Evolutionary conservation across 2,888 invertebrate genomes (phyloP), one percentile per base, ranked within the genome.

Genomic region (Apeira syringaria): DNA sequence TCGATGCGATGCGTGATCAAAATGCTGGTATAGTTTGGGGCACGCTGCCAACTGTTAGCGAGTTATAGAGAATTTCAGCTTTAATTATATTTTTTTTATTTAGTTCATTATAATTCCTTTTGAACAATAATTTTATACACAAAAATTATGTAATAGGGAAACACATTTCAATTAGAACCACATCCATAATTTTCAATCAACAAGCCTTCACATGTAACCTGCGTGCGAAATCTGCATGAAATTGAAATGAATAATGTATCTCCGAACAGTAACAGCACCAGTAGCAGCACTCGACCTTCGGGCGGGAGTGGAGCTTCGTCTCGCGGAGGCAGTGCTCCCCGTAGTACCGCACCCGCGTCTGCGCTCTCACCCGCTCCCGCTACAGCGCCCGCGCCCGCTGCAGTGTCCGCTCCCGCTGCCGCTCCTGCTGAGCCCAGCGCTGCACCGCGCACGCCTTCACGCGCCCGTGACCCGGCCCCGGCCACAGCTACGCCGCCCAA

Each of bases 301-400:
- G 75, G 69, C 0, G 77, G 80, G 38, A 80, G 80, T 27, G 70
- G 72, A 27, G 84, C 65, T 39, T 85, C 90, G 49, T 90, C 91
- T 5, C 90, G 92, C 32, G 84, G 89, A 1, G 80, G 84, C 32
- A 85, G 84, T 29, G 83, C 83, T 0, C 75, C 86, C 3, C 80
- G 80, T 44, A 66, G 61, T 11, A 69, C 73, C 7, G 28, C 51
- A 55, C n/a, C 6, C 46, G 58, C 25, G 60, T 13, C 57, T 72
- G 3, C 60, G 0, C 58, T 62, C 18, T n/a, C 70, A 5, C 62
- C 70, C 0, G 36, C 58, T 8, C 55, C 59, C 60, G 20, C 56
- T 73, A 2, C 60, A 1, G 59, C 70, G 5, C 62, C 61, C 7
- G 13, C 77, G 69, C 34, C 71, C 47, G 20, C 60, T 39, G 32